Conservation (phyloP, 2,113 vertebrate species). For the Eptesicus fuscus region DNA sequence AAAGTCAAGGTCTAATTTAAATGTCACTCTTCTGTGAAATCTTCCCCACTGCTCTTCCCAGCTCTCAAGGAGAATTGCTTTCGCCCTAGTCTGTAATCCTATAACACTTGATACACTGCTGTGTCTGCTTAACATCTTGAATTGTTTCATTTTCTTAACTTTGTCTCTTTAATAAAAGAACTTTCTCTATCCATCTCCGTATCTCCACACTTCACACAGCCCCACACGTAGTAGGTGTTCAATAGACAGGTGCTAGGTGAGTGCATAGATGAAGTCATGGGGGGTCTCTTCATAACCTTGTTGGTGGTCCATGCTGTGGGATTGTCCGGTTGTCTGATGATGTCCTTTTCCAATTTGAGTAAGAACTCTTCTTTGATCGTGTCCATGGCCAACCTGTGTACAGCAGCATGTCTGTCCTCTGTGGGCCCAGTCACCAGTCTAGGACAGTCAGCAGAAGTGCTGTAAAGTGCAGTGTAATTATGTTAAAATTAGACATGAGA, state of each 20-base stretch:
- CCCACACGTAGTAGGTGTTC: neutral
- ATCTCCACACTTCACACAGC: neutral
- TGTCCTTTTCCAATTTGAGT: neutral
- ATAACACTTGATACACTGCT: neutral
- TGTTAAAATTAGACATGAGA: neutral
- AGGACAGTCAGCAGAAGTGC: neutral
- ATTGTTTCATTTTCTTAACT: neutral
- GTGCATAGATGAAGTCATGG: neutral
- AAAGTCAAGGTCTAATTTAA: neutral
- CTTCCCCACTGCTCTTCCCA: neutral
- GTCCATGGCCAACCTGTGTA: neutral
- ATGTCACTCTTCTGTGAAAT: neutral
- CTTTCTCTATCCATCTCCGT: neutral
- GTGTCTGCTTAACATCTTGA: neutral
- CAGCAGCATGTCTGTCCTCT: neutral
- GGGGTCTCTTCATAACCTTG: neutral
- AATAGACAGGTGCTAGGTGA: neutral
- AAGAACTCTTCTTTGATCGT: neutral
- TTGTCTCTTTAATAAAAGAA: neutral
- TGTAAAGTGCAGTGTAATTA: neutral
- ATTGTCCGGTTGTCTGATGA: neutral
- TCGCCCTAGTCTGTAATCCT: neutral
- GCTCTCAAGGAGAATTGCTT: neutral
- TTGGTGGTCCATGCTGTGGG: neutral
- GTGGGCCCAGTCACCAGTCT: fast-evolving